Conservation (phyloP, 2,888 invertebrate genomes). For the Gisinianus flammeolus region DNA sequence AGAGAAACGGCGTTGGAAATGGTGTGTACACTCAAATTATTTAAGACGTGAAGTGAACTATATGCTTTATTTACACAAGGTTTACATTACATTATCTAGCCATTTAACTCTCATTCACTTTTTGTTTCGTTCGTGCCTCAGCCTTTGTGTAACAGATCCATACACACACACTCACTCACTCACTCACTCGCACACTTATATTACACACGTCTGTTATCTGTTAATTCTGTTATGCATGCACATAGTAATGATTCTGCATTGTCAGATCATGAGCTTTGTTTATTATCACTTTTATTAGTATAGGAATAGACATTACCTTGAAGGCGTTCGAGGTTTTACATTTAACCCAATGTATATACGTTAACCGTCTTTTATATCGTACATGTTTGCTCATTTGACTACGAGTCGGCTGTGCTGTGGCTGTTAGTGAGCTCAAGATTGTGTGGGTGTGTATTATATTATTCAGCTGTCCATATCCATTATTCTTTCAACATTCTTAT, state of each 20-base stretch:
- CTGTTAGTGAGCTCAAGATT: no score
- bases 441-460: not conserved
- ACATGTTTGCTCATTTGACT: constrained; percentile 18
- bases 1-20: not conserved
- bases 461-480: not conserved
- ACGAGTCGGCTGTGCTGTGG: no score
- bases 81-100: constrained; percentile 13
- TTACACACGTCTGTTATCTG: no score
- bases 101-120: constrained; percentile 30
- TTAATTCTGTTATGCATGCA: constrained; percentile 2
- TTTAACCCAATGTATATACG: no score
- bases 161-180: not conserved
- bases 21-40: constrained; percentile 3
- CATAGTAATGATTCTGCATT: not conserved
- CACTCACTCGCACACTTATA: not conserved
- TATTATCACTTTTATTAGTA: constrained; percentile 5
- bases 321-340: not conserved
- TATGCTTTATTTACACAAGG: constrained; percentile 32
- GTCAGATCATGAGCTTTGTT: constrained; percentile 7
- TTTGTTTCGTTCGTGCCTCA: constrained; percentile 6
- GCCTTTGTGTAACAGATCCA: not conserved
- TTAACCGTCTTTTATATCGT: no score
- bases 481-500: not conserved
- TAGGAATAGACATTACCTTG: constrained; percentile 5
- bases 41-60: constrained; percentile 9